A percentile compares a stretch with the other conserved stretches of the same genome.
Conservation (phyloP, 2,797 vertebrate genomes). For the Hippopotamyrus pictus region DNA sequence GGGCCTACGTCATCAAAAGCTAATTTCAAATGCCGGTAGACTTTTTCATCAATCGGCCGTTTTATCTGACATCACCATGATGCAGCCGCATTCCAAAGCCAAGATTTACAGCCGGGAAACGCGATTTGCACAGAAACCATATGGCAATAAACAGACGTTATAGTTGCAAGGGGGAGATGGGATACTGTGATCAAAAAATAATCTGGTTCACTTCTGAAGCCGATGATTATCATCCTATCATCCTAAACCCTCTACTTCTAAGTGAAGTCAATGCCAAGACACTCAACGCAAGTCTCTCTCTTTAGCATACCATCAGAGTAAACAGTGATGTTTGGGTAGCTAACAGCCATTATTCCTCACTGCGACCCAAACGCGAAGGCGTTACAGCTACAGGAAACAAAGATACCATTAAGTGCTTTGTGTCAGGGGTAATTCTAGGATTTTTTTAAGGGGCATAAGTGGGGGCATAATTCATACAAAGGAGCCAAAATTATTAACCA, state of each 20-base stretch:
- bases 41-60: not conserved
- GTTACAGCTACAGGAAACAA: not conserved
- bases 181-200: constrained; percentile 19
- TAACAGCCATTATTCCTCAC: not conserved
- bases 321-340: not conserved
- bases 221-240: constrained; percentile 16
- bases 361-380: not conserved
- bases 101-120: constrained; percentile 19
- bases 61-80: not conserved
- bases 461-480: not conserved
- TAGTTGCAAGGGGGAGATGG: not conserved
- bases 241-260: not conserved
- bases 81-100: constrained; percentile 1
- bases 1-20: not conserved
- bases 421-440: not conserved
- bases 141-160: constrained; percentile 17
- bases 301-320: not conserved
- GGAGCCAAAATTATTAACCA: not conserved
- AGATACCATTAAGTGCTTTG: not conserved
- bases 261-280: not conserved
- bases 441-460: not conserved
- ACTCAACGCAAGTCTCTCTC: not conserved
- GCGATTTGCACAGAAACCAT: constrained; percentile 19
- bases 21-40: not conserved
- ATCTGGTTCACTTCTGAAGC: not conserved